Percentiles rank a stretch among this genome's conserved stretches.
Conservation (phyloP, 2,797 vertebrate genomes). For the Tenualosa thibaudeaui region DNA sequence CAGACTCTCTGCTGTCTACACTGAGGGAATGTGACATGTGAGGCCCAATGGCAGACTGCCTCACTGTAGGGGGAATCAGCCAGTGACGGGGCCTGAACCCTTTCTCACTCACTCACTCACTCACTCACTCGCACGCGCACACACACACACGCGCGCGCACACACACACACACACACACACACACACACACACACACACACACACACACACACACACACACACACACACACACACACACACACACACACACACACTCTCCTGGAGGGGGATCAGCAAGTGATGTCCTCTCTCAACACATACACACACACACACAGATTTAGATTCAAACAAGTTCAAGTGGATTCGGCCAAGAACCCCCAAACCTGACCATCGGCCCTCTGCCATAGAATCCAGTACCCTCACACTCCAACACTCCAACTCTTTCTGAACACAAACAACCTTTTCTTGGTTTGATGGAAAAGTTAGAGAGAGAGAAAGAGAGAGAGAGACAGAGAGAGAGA, state of each 20-base stretch:
- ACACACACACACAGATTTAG: neutral
- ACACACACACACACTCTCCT: neutral
- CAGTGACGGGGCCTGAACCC: slow-evolving; percentile 36
- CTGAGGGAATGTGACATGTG: slow-evolving; percentile 40
- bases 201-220: neutral
- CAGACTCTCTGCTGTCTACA: neutral
- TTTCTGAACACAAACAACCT: neutral
- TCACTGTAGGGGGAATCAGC: slow-evolving; percentile 50
- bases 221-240: neutral
- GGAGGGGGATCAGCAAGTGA: too few species aligned
- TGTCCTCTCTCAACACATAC: neutral
- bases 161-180: neutral
- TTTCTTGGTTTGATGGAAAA: neutral
- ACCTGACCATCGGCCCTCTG: neutral
- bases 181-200: neutral
- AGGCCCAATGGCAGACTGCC: slow-evolving; percentile 38
- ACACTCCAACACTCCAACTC: neutral
- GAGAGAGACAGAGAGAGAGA: neutral
- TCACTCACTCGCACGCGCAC: neutral
- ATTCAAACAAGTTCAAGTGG: too few species aligned
- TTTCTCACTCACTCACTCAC: slow-evolving; percentile 23
- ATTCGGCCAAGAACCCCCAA: neutral
- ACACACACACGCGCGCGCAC: too few species aligned
- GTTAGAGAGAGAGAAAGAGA: neutral
- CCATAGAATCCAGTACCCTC: neutral